Evolutionary conservation across 2,888 invertebrate species (phyloP), one percentile per base, ranked within the genome.

Genomic region (Lapara coniferarum): DNA sequence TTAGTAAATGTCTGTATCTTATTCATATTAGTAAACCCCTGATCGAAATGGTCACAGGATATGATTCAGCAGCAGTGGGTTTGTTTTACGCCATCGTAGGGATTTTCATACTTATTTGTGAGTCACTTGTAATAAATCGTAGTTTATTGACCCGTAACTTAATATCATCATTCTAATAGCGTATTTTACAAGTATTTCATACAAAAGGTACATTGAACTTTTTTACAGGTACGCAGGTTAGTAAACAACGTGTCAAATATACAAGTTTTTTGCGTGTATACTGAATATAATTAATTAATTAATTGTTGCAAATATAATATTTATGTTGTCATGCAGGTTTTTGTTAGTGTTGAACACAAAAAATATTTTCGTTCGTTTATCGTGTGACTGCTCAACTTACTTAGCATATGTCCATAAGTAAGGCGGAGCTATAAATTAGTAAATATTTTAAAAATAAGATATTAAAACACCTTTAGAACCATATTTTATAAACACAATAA

Each of bases 41-140:
- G 84, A 87, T 59, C 16, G 59, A 12, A 63, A 49, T 63, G 19
- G 63, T 49, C 63, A 46, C 19, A 63, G 87, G 87, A 87, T 86
- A 75, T 88, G 86, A 89, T 79, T 87, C 85, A 87, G 83, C 81
- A 69, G 49, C 66, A 75, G 80, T 80, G 78, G 83, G 79, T 79
- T 85, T 82, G 77, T 81, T 86, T 88, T 86, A 86, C 84, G 86
- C 86, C 83, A 81, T 73, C 76, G 74, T 78, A 83, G 81, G 84
- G 79, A 80, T 85, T 88, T 86, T 71, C 69, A 73, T 75, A 70
- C 67, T 69, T 68, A 73, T 16, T 72, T 67, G 70, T 80, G 79
- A 79, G 71, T 81, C 77, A 79, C 10, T 30, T 51, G 51, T 75
- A 74, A 77, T 76, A 69, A 76, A 73, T 74, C 76, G 72, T 72